Base-by-base conservation (phyloP, 2,797 vertebrate species). In the Myotis pilosus region DNA sequence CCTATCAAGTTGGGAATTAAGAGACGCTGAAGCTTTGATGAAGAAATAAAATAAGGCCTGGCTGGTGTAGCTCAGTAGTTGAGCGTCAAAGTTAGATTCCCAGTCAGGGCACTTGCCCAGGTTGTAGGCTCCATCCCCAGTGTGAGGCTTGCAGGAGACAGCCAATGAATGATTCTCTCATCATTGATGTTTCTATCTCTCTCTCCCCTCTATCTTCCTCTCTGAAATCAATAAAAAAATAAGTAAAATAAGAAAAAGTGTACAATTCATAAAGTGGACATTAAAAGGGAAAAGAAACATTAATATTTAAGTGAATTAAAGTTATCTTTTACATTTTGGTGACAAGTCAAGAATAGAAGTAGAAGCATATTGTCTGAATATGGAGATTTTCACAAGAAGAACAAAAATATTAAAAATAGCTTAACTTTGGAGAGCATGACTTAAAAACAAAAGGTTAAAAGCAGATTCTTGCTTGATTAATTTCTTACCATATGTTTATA, bases 371-470 rank as follows among this genome's bases (percentile, higher is more conserved):
- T 90, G 8, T 92, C 10, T 36, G 72, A 92, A 79, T 17, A 47
- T 44, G 33, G 8, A 87, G n/a, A 5, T 60, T 87, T 44, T 51
- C 60, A 94, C 13, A 17, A 92, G 49, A 87, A 81, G 12, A 82
- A 28, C 38, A 76, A 71, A 85, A 82, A 64, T 75, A 86, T 49
- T 82, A 81, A 68, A 68, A 82, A 76, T 22, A 88, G 25, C 38
- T 91, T 87, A 87, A 74, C 49, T 87, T 82, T 75, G 20, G 23
- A 75, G 38, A 86, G 66, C 62, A n/a, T 38, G 28, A 75, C 47
- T 66, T 41, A 79, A 62, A 87, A 87, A 12, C 44, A 72, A 49
- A 89, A 89, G 28, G 22, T 86, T 72, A 79, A 94, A 86, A 90
- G 19, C 72, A 51, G 1, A 44, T 92, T 60, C 12, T 64, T 75